Evolutionary conservation across 2,797 vertebrate species (phyloP).

Genomic region (Clarias pachynema): DNA sequence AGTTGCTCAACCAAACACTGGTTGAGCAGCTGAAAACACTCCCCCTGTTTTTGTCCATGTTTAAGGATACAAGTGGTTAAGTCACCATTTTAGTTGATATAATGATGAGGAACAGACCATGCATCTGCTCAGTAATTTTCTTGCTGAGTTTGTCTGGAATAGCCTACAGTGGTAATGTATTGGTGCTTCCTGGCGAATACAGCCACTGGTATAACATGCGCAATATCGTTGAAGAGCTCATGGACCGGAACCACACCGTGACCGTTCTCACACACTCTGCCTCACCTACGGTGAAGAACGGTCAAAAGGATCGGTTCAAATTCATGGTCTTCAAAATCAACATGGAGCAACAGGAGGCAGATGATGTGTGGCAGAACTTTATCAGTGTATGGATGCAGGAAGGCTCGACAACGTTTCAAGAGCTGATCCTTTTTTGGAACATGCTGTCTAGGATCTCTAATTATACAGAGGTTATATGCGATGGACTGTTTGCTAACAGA

Average conservation of each 20-base stretch:
- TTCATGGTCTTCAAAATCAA: conserved; percentile 52
- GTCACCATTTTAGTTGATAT: no score
- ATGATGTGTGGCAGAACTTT: conserved; percentile 28
- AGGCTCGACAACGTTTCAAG: conserved; percentile 7
- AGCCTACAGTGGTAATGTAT: no score
- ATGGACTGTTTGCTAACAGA: conserved; percentile 47
- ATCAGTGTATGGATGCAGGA: conserved; percentile 52
- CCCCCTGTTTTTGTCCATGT: no score
- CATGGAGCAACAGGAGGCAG: conserved; percentile 23
- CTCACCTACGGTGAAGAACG: conserved; percentile 58
- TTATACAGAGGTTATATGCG: conserved; percentile 36
- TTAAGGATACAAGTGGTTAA: no score
- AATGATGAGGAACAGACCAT: no score
- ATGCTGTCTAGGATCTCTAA: not conserved
- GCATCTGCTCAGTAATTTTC: no score
- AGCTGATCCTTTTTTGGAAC: conserved; percentile 12
- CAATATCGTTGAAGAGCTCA: no score
- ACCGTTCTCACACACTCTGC: conserved; percentile 59
- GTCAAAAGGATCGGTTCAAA: conserved; percentile 32
- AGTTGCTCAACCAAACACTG: no score
- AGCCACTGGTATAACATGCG: no score
- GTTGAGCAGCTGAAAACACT: no score
- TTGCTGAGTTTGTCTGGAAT: no score
- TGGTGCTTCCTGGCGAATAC: no score
- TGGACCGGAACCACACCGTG: conserved; percentile 61